Base-by-base conservation (phyloP, 1,140 invertebrate species). In the Medauroidea extradentata region DNA sequence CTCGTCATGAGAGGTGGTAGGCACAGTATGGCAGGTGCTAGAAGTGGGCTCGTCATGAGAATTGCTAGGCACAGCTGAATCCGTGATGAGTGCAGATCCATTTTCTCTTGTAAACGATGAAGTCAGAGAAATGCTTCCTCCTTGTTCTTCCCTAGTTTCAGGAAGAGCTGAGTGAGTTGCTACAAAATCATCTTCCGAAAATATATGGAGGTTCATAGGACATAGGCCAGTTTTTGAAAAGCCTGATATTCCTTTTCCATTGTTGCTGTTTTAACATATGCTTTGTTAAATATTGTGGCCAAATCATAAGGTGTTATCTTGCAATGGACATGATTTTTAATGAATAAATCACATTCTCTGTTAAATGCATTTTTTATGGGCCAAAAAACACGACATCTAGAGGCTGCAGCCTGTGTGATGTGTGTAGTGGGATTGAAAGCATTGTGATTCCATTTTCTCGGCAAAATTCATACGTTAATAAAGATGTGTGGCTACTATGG, bases 281-380 rank as follows among this genome's bases (percentile, higher is more conserved):
- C 70, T 70, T 71, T 72, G 38, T 56, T 71, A 14, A 73, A 60
- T 50, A 71, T 59, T 23, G 63, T 59, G 16, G 71, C 68, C 51
- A 73, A 51, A 43, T 73, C 68, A 34, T 71, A 67, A 48, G 60
- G 68, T 38, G 70, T 72, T 57, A 73, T 71, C 54, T 67, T 72
- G 63, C 63, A 39, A 44, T 29, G 34, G 13, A 43, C 54, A 59
- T 65, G 59, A 27, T 48, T 64, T 57, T 67, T 67, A 44, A 72
- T 57, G 60, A 64, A 72, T 21, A 64, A 57, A 41, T 73, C 64
- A 54, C 69, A 73, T 60, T 74, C 70, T 58, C 69, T 64, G 58
- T 71, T 70, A 53, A 73, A 78, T 19, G 70, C 65, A 8, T 34
- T 65, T 67, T 78, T 79, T 3, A 69, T 21, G 74, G 68, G 1